Evolutionary conservation across 2,888 invertebrate species (phyloP).

Genomic region (Adineta ricciae): DNA sequence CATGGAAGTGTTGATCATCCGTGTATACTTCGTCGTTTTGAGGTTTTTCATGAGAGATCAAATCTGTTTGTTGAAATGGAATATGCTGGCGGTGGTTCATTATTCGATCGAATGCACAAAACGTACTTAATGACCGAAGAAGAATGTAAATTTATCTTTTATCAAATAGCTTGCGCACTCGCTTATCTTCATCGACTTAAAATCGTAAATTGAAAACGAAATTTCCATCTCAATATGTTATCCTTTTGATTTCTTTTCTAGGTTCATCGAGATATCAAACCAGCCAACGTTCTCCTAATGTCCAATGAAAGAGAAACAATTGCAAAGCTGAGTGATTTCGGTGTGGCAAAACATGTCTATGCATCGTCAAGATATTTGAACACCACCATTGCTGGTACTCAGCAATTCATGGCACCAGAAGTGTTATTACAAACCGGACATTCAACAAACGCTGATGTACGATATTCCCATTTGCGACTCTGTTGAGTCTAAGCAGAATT

Average conservation of each 20-base stretch:
- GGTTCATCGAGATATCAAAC: slow-evolving; percentile 14
- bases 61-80: slow-evolving; percentile 11
- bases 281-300: neutral
- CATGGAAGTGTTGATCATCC: slow-evolving; percentile 21
- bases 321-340: slow-evolving; percentile 14
- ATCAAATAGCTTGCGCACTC: slow-evolving; percentile 6
- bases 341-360: slow-evolving; percentile 4
- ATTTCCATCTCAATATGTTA: neutral
- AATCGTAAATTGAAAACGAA: neutral
- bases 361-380: slow-evolving; percentile 22
- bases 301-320: slow-evolving; percentile 16
- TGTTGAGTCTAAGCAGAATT: no score
- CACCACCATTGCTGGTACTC: slow-evolving; percentile 10
- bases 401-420: neutral
- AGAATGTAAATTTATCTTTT: slow-evolving; percentile 18
- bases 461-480: no score
- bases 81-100: slow-evolving; percentile 3
- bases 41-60: neutral
- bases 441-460: slow-evolving; percentile 21
- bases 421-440: slow-evolving; percentile 4
- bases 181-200: slow-evolving; percentile 9
- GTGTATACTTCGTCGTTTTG: slow-evolving; percentile 6
- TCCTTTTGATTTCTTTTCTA: neutral
- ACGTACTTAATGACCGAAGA: neutral
- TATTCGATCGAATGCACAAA: neutral